Base-by-base conservation (phyloP, 2,797 vertebrate species). In the Sebastes itinus region DNA sequence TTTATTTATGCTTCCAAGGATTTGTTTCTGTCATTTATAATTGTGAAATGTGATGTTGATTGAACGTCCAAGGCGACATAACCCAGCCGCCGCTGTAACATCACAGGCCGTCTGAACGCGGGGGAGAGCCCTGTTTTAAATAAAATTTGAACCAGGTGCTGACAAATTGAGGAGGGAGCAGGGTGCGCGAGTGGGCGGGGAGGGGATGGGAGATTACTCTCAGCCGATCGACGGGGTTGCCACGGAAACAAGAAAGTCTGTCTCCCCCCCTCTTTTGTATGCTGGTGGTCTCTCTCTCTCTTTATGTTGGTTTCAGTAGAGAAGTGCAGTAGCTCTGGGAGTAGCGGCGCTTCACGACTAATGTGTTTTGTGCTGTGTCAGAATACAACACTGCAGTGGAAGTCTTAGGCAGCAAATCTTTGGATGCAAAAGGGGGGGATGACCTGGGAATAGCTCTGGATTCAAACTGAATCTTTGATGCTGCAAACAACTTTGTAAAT, bases 231-330 rank as follows among this genome's bases (percentile, higher is more conserved):
- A 58, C 66, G 25, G 86, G 91, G 94, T 95, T 95, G 93, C 93
- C 92, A 94, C 83, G 92, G 94, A 93, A 95, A 95, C 94, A 92
- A 88, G 91, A 84, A 90, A 92, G 87, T 94, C 91, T 90, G 86
- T 89, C 89, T 83, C 58, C 87, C 89, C 88, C 85, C 87, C 85
- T 89, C 81, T 91, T 92, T 93, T 92, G 90, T 93, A 94, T 95
- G 87, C 93, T 70, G 87, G 85, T 89, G 91, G 88, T 92, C 89
- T 87, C 87, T 80, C 74, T 23, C 72, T n/a, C 35, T 62, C 64
- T 35, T 73, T 52, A 66, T 86, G 79, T 83, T 66, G 58, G 64
- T 81, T 82, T 87, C 72, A 74, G 78, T 32, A 16, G 79, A 60
- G 90, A 79, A 75, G 82, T 92, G 92, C 84, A 89, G 86, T 93